phyloP scores from a whole-genome alignment of 2,797 vertebrate species.

The Helostoma temminkii region DNA sequence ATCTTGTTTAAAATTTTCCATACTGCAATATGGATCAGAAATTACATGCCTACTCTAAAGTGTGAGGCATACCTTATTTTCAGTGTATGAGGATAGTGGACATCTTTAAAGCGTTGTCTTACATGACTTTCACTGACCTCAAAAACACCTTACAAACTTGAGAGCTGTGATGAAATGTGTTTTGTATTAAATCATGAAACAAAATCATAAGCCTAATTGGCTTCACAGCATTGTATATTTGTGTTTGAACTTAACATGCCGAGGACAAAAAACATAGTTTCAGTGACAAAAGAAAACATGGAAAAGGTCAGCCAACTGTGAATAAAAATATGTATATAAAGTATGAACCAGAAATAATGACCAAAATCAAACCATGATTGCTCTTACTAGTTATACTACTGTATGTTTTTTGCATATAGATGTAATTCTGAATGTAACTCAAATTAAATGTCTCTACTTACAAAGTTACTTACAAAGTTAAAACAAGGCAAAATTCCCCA shows the following conservation, averaged over 20 bases:
- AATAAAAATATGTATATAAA: neutral
- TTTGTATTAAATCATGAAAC: slow-evolving; percentile 8
- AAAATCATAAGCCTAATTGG: neutral
- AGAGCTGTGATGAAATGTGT: neutral
- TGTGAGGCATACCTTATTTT: neutral
- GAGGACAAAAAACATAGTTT: neutral
- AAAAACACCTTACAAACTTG: neutral
- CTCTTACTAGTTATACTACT: neutral
- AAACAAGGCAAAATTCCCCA: slow-evolving; percentile 41
- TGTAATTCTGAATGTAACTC: no score
- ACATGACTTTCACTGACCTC: neutral
- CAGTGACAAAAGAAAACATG: neutral
- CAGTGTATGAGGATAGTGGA: neutral
- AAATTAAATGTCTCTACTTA: slow-evolving; percentile 37
- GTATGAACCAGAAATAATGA: neutral
- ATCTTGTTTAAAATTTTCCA: neutral
- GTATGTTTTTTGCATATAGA: no score
- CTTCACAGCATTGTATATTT: neutral
- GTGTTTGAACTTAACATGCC: neutral
- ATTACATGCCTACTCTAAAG: neutral
- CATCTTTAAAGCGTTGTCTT: neutral
- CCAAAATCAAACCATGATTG: neutral
- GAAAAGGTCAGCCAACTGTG: neutral
- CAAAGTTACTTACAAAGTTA: slow-evolving; percentile 24
- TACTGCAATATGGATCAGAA: neutral